Base-by-base conservation (phyloP, 2,113 vertebrate genomes). In the Gorilla gorilla region DNA sequence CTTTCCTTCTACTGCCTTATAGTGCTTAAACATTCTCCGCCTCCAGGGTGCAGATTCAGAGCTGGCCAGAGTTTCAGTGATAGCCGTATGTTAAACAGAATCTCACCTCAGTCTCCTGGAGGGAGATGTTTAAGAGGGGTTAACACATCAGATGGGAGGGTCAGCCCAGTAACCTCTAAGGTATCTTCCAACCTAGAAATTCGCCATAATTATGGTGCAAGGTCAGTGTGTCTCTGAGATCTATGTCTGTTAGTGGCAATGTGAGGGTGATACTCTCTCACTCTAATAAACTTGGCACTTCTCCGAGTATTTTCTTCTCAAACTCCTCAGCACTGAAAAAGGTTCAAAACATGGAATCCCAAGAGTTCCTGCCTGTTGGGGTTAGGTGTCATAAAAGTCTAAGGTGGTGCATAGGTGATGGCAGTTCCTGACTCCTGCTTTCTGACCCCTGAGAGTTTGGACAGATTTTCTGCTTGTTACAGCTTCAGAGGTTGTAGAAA, bases 221-320 rank as follows among this genome's bases (percentile, higher is more conserved):
- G 81, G 88, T 57, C 43, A 40, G 43, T 12, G 78, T 11, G 3
- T 81, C 80, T 81, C 85, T 72, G 88, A 91, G 84, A 45, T 73
- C 73, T 83, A 1, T 90, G 93, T 83, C 50, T 94, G 7, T 40
- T 17, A 66, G 78, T 83, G 94, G 75, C 20, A 3, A 23, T 75
- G 97, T 97, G 97, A 97, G 98, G 66, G 81, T 48, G 4, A 22
- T 22, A 3, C 6, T 40, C 93, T 81, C 97, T 98, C 97, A 97
- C 96, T 7, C 94, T 97, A 98, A 98, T 98, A 98, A 98, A 98
- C 64, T 11, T 94, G 96, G 96, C 95, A 96, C 94, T 96, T 91
- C 95, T 93, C 30, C 0, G 1, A 70, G 76, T 88, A 10, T 86
- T 85, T 97, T 75, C 80, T 79, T 94, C 48, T 91, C 84, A 90